Evolutionary conservation across 2,113 vertebrate genomes (phyloP), one percentile per base, ranked within the genome.

Genomic region (Nanorana parkeri): DNA sequence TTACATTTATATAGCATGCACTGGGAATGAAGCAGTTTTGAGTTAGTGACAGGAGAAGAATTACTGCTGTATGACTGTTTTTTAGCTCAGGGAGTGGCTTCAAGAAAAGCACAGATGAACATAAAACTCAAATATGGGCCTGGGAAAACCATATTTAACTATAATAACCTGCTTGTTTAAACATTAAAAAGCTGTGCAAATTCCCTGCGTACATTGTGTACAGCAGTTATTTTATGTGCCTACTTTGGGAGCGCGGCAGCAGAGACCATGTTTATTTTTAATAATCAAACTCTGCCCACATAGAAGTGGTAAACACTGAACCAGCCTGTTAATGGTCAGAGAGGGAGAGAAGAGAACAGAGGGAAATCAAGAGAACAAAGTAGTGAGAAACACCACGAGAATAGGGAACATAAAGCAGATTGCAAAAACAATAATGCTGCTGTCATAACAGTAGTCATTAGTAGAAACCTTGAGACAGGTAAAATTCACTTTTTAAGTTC

Each of bases 121-220:
- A 93, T 92, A 93, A 93, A 94, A 94, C 89, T 91, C 91, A 91
- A 92, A 92, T 90, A 90, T 67, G 83, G 86, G 87, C 89, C 88
- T 86, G 91, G 92, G 89, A 84, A 91, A 92, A 87, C 89, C 85
- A 88, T 84, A 88, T 86, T 91, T 92, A 91, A 87, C 87, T 87
- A 86, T 84, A 87, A 86, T 83, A 84, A 91, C 85, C 85, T 88
- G 90, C 89, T 92, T 91, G 88, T 87, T 89, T 88, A 91, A 90
- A 87, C 89, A 90, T 51, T 87, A 92, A 90, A 90, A 89, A 88
- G 83, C 87, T 88, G 80, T 87, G 81, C 74, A 87, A 91, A 89
- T 85, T 83, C 86, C 84, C 85, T 84, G 84, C 75, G 85, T 76
- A 58, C 63, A 75, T 24, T 83, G 71, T 76, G 80, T 83, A 76